Conservation (phyloP, 2,888 invertebrate genomes). For the Calliopum simillimum region DNA sequence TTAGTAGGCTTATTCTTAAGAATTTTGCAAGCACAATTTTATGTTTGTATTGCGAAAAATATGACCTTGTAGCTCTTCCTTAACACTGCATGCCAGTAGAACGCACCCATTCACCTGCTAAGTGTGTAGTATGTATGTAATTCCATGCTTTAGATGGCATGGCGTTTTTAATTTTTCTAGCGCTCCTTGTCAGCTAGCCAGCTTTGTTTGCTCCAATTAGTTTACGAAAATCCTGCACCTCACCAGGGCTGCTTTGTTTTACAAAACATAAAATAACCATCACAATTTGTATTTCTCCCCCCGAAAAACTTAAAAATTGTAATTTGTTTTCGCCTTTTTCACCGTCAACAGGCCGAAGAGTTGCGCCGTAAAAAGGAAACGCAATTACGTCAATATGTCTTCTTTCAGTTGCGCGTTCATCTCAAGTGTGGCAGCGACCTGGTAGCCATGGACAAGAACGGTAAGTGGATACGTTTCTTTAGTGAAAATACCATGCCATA, state of each 20-base stretch:
- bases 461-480: constrained; percentile 68
- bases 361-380: constrained; percentile 77
- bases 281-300: too few relatives aligned
- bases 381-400: constrained; percentile 85
- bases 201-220: constrained; percentile 12
- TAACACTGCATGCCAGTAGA: too few relatives aligned
- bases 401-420: constrained; percentile 91
- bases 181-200: background rate
- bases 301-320: background rate
- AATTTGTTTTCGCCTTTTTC: constrained; percentile 9
- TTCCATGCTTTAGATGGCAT: too few relatives aligned
- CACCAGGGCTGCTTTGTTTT: background rate
- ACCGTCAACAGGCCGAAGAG: constrained; percentile 73
- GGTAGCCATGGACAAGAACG: constrained; percentile 94
- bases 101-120: too few relatives aligned
- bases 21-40: too few relatives aligned
- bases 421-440: constrained; percentile 89
- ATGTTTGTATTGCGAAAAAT: too few relatives aligned
- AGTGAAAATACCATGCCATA: background rate
- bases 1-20: too few relatives aligned
- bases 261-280: too few relatives aligned
- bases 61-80: too few relatives aligned
- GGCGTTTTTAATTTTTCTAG: too few relatives aligned
- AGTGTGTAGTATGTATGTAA: too few relatives aligned
- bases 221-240: background rate